These are phyloP conservation scores for Ectemnius lituratus DNA, from an alignment of 2,888 invertebrate species.

Conservation along the genomic window DNA sequence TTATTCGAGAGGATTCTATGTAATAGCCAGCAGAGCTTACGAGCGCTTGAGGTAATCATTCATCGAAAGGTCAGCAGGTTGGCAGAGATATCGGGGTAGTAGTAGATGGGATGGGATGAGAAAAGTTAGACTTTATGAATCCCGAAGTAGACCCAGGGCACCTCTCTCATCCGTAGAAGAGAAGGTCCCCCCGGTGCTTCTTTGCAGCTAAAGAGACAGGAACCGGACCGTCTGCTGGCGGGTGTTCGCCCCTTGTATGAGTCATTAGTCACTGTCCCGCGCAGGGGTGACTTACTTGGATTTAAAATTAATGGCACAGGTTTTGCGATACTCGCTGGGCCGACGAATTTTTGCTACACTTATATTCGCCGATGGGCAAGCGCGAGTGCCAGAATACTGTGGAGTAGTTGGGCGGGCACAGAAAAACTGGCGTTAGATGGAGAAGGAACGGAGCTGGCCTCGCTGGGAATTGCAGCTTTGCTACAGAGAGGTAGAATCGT, in stretches of 20 bases:
- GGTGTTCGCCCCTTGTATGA: conserved; percentile 53
- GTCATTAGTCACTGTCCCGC: conserved; percentile 72
- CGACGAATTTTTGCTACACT: conserved; percentile 60
- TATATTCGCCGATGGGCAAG: conserved; percentile 48
- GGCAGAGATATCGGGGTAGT: conserved; percentile 34
- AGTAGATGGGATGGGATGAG: conserved; percentile 29
- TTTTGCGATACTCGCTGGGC: conserved; percentile 63
- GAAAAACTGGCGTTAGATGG: background rate
- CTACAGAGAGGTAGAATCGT: conserved; percentile 23
- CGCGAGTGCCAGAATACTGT: background rate
- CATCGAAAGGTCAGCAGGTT: conserved; percentile 28
- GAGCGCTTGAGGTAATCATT: conserved; percentile 51
- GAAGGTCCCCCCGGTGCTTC: conserved; percentile 45
- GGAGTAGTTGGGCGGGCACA: background rate
- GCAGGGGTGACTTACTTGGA: conserved; percentile 68
- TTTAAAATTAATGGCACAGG: conserved; percentile 71
- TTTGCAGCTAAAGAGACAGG: conserved; percentile 57
- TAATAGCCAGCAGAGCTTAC: background rate
- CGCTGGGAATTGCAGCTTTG: no score
- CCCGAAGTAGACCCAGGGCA: conserved; percentile 54
- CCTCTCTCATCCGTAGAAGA: conserved; percentile 33
- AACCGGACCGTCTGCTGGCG: conserved; percentile 50
- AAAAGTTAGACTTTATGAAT: conserved; percentile 61
- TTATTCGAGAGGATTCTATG: background rate
- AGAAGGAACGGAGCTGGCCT: background rate